Base-by-base conservation (phyloP, 2,888 invertebrate species). In the Tetragonisca angustula region DNA sequence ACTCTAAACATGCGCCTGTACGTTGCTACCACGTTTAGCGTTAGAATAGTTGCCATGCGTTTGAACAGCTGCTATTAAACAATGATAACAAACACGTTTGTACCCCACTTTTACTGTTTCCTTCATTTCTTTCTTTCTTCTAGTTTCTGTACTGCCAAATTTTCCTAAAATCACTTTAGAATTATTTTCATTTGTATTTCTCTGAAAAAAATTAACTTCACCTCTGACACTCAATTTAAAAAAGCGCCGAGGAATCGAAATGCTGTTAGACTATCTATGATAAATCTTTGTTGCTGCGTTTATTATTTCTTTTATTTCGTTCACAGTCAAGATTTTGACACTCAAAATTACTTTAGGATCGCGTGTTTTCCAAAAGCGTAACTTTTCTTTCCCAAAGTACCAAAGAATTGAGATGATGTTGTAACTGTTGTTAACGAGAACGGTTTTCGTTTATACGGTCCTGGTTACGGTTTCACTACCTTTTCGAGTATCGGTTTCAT, bases 21-120 rank as follows among this genome's bases (percentile, higher is more conserved):
- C n/a, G 36, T n/a, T 43, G 64, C 21, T 24, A 65, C 36, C n/a
- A 15, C 36, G n/a, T 65, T n/a, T 65, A 21, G 36, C n/a, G n/a
- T 15, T 65, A 15, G 36, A n/a, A 64, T n/a, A 32, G 32, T 32
- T 36, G 21, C 36, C 64, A n/a, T 21, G 21, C 21, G 32, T 64
- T 64, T 36, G 64, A 64, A 65, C 36, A 64, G 64, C 32, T 64
- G 32, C 64, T 21, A 64, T 64, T 32, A 64, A 36, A 21, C 21
- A 13, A 13, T 21, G 64, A 36, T 65, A 36, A 15, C 64, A n/a
- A 32, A 64, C 32, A 64, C 32, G 19, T 64, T 32, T 64, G 21
- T 62, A 21, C 19, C 4, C 32, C 5, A 32, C 61, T 64, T 64
- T 65, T 64, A 64, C 64, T 13, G 64, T 21, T 64, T 15, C 62